Base-by-base conservation (phyloP, 2,888 invertebrate genomes). In the Nebria salina region DNA sequence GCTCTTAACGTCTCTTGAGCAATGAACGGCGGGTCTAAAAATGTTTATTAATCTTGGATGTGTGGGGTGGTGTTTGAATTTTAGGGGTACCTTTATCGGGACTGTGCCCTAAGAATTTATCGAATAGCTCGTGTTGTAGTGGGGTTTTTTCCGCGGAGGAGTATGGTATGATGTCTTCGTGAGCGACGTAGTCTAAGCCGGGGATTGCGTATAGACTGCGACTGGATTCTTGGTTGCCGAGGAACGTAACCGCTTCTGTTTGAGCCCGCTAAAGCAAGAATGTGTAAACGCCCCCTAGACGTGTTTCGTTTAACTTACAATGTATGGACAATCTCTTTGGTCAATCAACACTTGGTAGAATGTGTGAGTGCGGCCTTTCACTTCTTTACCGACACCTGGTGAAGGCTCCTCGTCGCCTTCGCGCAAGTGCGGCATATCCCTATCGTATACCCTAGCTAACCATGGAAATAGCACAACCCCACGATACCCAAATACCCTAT, bases 281-380 rank as follows among this genome's bases (percentile, higher is more conserved):
- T 3, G 20, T 70, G 5, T 70, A 26, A 26, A 8, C 76, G 65
- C 78, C 64, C 7, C 7, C 1, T 20, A 20, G 20, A 20, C 9
- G 8, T 74, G 41, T 7, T 54, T 54, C 7, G 11, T 54, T 54
- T 34, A 68, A 92, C 95, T 94, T 91, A 97, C 97, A 90, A 99
- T 98, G 88, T 95, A 97, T 7, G 98, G 97, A 87, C 97, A 98
- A 91, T 99, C 99, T 87, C 98, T 92, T 82, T 97, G 95, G 89
- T 99, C 99, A 85, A 99, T 98, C 68, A 99, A 91, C 68, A 98
- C 98, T 91, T 99, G 98, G 89, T 99, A 99, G 89, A 98, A 99
- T 65, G 97, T 96, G 86, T 98, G 97, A 7, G 96, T 95, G 87
- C 94, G 92, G 73, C 97, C 97, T 89, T 97, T 95, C 9, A 96